Base-by-base conservation (phyloP, 2,113 vertebrate species). In the Leucosticte australis region DNA sequence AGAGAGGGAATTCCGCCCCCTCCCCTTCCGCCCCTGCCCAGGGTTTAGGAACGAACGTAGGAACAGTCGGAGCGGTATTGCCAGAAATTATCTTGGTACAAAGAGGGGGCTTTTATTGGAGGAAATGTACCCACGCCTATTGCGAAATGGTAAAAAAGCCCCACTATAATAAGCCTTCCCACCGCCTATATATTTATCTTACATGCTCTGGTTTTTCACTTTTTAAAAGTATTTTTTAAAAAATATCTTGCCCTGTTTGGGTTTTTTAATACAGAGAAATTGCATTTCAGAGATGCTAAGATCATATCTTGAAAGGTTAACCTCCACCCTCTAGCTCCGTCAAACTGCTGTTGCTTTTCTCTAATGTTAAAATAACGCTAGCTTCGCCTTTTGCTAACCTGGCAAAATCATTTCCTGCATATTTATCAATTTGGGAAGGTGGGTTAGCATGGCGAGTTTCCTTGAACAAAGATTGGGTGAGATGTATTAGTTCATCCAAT, bases 361-460 rank as follows among this genome's bases (percentile, higher is more conserved):
- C 16, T 3, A 24, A 6, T 11, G 39, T 37, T 82, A 26, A 47
- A 89, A 56, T 10, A 75, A 42, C 17, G 18, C 50, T 76, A 68
- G 44, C 30, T 49, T 86, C 5, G 59, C 83, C 81, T 89, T 83
- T 84, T 44, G 73, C 96, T 71, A 88, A 92, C 89, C 83, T 73
- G 88, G 82, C 77, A 63, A 64, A 82, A 78, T 74, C 83, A 9
- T 75, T 77, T 10, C 9, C 28, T 94, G 85, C 81, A 74, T 94
- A 70, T 67, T 87, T 94, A 90, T 91, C 80, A 68, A 49, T 87
- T 73, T 33, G 81, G 86, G 78, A 67, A 82, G 93, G 74, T 68
- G 85, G 84, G 92, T 22, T 17, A 50, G 59, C 37, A 27, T 28
- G 78, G 84, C 26, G 39, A 60, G 85, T 88, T 42, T 74, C 71